phyloP scores from a whole-genome alignment of 2,888 invertebrate species.

The Spodoptera littoralis region DNA sequence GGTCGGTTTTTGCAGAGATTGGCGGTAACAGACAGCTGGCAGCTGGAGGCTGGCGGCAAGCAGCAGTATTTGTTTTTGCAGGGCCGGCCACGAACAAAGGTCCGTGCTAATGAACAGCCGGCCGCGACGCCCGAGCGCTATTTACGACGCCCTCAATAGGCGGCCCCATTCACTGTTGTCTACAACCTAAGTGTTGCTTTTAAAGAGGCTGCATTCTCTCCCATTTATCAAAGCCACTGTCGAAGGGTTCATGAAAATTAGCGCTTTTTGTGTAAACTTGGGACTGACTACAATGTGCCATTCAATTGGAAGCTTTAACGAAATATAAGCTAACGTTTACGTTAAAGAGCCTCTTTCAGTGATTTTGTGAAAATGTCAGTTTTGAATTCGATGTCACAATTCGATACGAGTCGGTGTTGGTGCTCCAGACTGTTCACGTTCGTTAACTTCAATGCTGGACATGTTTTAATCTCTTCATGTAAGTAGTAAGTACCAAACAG shows the following conservation, averaged over 20 bases:
- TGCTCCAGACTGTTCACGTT: too few relatives aligned
- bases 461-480: too few relatives aligned
- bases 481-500: too few relatives aligned
- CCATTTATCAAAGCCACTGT: conserved; percentile 62
- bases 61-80: conserved; percentile 59
- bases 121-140: conserved; percentile 51
- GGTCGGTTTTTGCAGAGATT: conserved; percentile 14
- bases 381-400: too few relatives aligned
- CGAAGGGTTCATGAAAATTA: conserved; percentile 55
- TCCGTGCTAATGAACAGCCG: conserved; percentile 65
- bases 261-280: conserved; percentile 29
- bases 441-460: too few relatives aligned
- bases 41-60: conserved; percentile 13
- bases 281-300: conserved; percentile 4
- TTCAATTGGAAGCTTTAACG: not conserved
- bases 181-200: conserved; percentile 64
- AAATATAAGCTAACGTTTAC: not conserved
- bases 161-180: conserved; percentile 57
- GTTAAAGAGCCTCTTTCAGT: too few relatives aligned
- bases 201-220: conserved; percentile 57
- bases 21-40: not conserved
- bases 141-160: conserved; percentile 62
- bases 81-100: conserved; percentile 64
- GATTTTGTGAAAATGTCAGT: too few relatives aligned
- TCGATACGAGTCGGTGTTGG: too few relatives aligned